phyloP scores from a whole-genome alignment of 2,797 vertebrate genomes.

The Zalophus californianus region DNA sequence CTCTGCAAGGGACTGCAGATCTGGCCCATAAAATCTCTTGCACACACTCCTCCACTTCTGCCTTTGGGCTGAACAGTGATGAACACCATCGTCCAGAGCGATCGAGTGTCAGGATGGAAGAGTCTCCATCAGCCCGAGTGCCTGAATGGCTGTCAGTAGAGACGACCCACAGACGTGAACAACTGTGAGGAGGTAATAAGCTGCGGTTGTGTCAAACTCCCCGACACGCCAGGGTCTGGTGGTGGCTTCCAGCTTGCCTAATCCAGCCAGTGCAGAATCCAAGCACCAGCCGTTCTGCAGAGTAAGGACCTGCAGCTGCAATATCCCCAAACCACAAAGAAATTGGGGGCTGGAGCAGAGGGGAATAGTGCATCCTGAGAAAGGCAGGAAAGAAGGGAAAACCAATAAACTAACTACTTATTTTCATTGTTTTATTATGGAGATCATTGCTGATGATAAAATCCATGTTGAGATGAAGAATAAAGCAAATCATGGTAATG shows the following conservation, averaged over 20 bases:
- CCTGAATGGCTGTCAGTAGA: not conserved
- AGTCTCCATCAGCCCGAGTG: not conserved
- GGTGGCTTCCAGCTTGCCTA: not conserved
- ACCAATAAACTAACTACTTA: not conserved
- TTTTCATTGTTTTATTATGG: not conserved
- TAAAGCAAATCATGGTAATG: not conserved
- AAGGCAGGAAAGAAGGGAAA: not conserved
- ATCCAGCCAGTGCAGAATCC: not conserved
- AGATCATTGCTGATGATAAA: not conserved
- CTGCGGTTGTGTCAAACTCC: too few relatives aligned
- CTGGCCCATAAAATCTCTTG: not conserved
- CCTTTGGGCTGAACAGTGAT: not conserved
- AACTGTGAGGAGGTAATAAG: not conserved
- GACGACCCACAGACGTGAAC: not conserved
- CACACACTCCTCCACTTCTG: not conserved
- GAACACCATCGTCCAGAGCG: too few relatives aligned
- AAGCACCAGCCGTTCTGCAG: not conserved
- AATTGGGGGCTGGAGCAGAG: not conserved
- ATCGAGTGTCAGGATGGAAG: not conserved
- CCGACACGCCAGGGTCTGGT: rapidly evolving
- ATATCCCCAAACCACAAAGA: too few relatives aligned
- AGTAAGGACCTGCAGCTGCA: not conserved
- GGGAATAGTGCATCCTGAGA: not conserved
- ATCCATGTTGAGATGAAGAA: not conserved
- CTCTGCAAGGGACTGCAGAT: not conserved